Base-by-base conservation (phyloP, 2,113 vertebrate species). In the Mugil cephalus region DNA sequence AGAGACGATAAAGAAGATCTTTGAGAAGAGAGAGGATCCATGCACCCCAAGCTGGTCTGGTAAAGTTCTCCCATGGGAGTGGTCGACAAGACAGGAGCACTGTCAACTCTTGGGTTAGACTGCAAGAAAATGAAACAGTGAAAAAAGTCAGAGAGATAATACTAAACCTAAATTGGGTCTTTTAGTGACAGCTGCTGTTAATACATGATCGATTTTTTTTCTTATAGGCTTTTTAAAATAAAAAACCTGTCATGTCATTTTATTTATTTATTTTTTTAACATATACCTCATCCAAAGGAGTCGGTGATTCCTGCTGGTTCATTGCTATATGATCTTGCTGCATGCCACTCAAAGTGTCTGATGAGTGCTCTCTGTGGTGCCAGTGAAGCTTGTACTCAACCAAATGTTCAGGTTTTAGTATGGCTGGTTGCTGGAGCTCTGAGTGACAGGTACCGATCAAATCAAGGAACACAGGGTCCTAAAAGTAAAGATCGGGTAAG, bases 401-500 rank as follows among this genome's bases (percentile, higher is more conserved):
- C 36, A 99, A 92, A 73, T 99, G 96, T 73, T 91, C 94, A 43
- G 95, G 82, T 45, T 77, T 93, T 71, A 99, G 86, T 19, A 94
- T 74, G 45, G 80, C 82, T 17, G 97, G 96, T 54, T 94, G 93
- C 46, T 46, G 83, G 60, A 62, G 86, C 63, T 95, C 94, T 9
- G 96, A 96, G 80, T 96, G 96, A 87, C 97, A 98, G 61, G 96
- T 98, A 62, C 97, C 98, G 54, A 97, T 92, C 83, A 99, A 78
- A 74, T 98, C 95, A 82, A 99, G 82, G 77, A 96, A 96, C 42
- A 97, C 13, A 0, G 96, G 96, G 1, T 95, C 93, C 98, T 99
- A 34, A 14, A 61, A 46, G 39, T n/a, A 4, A 24, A 61, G 19
- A 59, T 19, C 0, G 19, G 0, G 18, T 13, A 17, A 4, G 12